Evolutionary conservation across 2,113 vertebrate genomes (phyloP), one percentile per base, ranked within the genome.

Genomic region (Calyptomena viridis): DNA sequence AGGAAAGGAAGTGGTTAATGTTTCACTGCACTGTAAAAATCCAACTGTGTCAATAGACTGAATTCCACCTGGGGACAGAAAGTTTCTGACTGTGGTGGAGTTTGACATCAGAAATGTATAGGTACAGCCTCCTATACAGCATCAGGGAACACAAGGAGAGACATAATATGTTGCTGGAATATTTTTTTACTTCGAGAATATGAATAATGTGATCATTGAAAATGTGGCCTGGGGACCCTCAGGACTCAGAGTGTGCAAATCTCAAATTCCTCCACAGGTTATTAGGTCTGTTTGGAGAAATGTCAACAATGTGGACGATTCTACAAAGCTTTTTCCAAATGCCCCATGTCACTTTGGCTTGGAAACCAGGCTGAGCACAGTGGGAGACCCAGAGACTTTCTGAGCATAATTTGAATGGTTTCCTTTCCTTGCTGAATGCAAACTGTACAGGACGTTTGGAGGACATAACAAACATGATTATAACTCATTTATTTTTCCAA

Each of bases 31-130:
- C 84, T 5, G 5, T 89, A 92, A 94, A 96, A 95, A 89, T 8
- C 90, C 95, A 96, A 92, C 90, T 93, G 85, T 96, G 85, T 90
- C 94, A 96, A 96, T 14, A 94, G 92, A 81, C 39, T 56, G 5
- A 47, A 89, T 84, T 64, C 79, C 88, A 95, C 76, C 82, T 92
- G 79, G 82, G 86, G 88, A 85, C 78, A 81, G 88, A 30, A 80
- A 80, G 44, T 9, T 60, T 68, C 90, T 90, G 52, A 60, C 9
- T 28, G 76, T 58, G 83, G 88, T 67, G 37, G 31, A 11, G 19
- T 94, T 12, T 68, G 66, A 74, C 79, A 84, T 37, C 85, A 90
- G 92, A 78, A 92, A 75, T 0, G 8, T 56, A 77, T 44, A 53
- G 60, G 23, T 78, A 52, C 60, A 86, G 92, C 30, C 90, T 78